Base-by-base conservation (phyloP, 1,140 invertebrate genomes). In the Aphaenogaster ashmeadi region DNA sequence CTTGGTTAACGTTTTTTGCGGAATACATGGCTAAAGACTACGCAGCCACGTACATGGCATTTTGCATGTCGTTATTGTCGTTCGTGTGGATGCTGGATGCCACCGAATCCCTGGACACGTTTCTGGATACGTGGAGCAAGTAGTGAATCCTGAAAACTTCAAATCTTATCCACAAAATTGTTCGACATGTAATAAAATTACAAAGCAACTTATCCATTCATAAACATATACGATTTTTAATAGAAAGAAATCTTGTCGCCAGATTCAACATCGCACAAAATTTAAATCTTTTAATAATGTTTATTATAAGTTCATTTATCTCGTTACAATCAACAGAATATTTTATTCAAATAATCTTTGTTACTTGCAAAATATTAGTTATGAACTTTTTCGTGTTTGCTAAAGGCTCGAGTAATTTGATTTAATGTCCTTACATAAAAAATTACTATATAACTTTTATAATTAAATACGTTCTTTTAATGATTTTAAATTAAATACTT, bases 81-180 rank as follows among this genome's bases (percentile, higher is more conserved):
- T 95, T 95, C n/a, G 85, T 95, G 0, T 96, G 95, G 95, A 96
- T 96, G 95, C 74, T 96, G 54, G 95, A 96, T 27, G 95, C 95
- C 0, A 96, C 95, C 2, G 95, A 96, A 84, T 94, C 93, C 0
- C 81, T 95, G 15, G 94, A 95, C 50, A 92, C 93, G 5, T 92
- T 95, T 58, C 83, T 94, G 56, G 95, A 95, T 15, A 86, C 90
- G 52, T 93, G 94, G 93, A 79, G 87, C 89, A 95, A 95, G 93
- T 94, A 95, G 91, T 95, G 92, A 94, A 91, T 88, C 85, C 69
- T 60, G 69, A 74, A 56, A 83, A 47, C 69, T 72, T 71, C 54
- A 69, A 69, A 64, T 60, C 21, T 84, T 71, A 75, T 71, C 47
- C 50, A n/a, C 67, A 84, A 62, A 84, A 60, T 47, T 62, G 41